Percentiles rank a stretch among this genome's conserved stretches.
Evolutionary conservation across 2,888 invertebrate genomes (phyloP).

Genomic region (Drosophila mayaguana): DNA sequence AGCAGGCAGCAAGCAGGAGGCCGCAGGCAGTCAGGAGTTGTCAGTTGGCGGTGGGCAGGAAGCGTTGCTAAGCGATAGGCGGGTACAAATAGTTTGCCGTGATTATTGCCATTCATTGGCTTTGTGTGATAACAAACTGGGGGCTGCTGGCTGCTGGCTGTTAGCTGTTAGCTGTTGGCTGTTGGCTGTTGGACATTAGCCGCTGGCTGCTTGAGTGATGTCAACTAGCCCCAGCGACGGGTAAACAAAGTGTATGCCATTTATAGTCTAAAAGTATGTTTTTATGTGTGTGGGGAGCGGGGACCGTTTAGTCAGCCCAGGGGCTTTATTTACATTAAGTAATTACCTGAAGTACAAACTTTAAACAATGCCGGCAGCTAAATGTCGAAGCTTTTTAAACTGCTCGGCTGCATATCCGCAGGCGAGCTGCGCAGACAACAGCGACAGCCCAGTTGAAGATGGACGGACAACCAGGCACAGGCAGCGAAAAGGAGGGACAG

Average conservation of each 20-base stretch:
- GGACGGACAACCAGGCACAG: not conserved
- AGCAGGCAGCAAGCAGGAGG: not conserved
- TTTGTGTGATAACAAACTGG: conserved; percentile 57
- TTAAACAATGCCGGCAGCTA: conserved; percentile 42
- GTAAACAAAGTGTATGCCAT: conserved; percentile 48
- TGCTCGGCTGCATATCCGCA: conserved; percentile 42
- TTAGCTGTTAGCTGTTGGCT: conserved; percentile 18
- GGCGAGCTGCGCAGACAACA: conserved; percentile 17
- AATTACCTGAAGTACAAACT: conserved; percentile 63
- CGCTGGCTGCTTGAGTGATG: conserved; percentile 24
- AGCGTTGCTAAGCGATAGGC: conserved; percentile 6
- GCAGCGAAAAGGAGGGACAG: not conserved
- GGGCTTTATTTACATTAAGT: conserved; percentile 70
- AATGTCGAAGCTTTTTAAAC: conserved; percentile 47
- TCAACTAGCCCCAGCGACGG: conserved; percentile 3
- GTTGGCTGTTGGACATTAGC: conserved; percentile 30
- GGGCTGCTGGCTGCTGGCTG: conserved; percentile 16
- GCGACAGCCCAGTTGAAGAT: not conserved
- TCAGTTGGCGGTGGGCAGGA: not conserved
- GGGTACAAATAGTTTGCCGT: conserved; percentile 56
- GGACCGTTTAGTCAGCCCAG: conserved; percentile 15
- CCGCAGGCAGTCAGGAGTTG: not conserved
- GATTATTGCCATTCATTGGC: conserved; percentile 72
- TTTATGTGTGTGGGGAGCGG: not conserved
- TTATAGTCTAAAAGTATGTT: conserved; percentile 55